Percentiles rank a stretch among this genome's conserved stretches.
phyloP scores from a whole-genome alignment of 2,797 vertebrate genomes.

The Hemitrygon akajei region DNA sequence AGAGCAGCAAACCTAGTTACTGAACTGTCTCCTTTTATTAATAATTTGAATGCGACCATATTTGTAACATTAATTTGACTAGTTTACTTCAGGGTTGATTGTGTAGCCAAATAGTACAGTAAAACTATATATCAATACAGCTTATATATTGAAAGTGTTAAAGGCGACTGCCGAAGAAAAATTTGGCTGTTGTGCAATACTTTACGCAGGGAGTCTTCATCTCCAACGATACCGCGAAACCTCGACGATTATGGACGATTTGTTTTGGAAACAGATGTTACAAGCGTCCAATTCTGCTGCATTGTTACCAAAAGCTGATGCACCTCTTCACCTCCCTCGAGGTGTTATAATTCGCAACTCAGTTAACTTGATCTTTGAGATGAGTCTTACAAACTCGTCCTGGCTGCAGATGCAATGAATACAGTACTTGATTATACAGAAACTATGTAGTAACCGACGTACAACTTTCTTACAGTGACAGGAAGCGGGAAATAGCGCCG shows the following conservation, averaged over 20 bases:
- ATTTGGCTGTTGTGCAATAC: neutral
- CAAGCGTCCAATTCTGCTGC: neutral
- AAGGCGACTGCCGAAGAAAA: neutral
- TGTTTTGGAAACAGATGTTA: neutral
- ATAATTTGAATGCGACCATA: neutral
- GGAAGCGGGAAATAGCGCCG: conserved; percentile 2
- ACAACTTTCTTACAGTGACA: neutral
- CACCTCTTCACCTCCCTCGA: neutral
- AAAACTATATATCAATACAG: neutral
- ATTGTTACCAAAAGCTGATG: neutral
- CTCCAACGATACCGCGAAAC: neutral
- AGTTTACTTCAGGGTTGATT: neutral
- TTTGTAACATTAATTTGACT: neutral
- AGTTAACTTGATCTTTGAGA: neutral
- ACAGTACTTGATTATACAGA: no score
- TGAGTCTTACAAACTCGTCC: neutral
- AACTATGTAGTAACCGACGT: neutral
- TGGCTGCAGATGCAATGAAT: neutral
- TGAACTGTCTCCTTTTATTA: neutral
- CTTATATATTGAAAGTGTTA: no score
- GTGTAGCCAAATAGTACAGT: neutral
- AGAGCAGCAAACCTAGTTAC: neutral
- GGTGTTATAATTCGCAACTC: neutral
- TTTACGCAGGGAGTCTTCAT: neutral
- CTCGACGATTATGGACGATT: neutral